Evolutionary conservation across 2,888 invertebrate genomes (phyloP).

Genomic region (Hirtodrosophila confusa): DNA sequence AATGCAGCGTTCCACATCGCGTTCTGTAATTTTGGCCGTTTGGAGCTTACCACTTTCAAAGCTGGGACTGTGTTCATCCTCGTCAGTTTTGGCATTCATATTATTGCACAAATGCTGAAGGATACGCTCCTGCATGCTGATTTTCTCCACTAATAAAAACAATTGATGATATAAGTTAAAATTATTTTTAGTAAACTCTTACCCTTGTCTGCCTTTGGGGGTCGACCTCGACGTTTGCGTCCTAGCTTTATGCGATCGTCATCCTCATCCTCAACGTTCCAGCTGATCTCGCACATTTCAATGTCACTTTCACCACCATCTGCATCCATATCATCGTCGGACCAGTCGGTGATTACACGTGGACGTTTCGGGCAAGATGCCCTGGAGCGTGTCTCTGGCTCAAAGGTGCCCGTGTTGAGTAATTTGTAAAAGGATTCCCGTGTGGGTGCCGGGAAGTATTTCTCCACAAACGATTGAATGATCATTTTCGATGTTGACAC

Average conservation of each 20-base stretch:
- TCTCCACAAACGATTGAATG: slow-evolving; percentile 97
- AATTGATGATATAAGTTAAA: too few relatives aligned
- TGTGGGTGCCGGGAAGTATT: slow-evolving; percentile 99
- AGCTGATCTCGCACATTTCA: slow-evolving; percentile 23
- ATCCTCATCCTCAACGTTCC: slow-evolving; percentile 36
- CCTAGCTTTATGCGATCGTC: slow-evolving; percentile 41
- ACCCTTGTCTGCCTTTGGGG: slow-evolving; percentile 77
- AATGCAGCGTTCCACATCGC: slow-evolving; percentile 94
- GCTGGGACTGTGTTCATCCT: slow-evolving; percentile 85
- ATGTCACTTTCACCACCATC: slow-evolving; percentile 83
- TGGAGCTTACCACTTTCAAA: slow-evolving; percentile 85
- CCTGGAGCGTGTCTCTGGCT: slow-evolving; percentile 37
- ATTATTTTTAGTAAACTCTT: neutral
- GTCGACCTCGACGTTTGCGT: slow-evolving; percentile 59
- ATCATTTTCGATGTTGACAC: slow-evolving; percentile 97
- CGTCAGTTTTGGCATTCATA: slow-evolving; percentile 85
- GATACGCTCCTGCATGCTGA: slow-evolving; percentile 67
- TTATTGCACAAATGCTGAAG: slow-evolving; percentile 45
- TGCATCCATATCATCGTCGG: slow-evolving; percentile 61
- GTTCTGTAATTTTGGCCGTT: slow-evolving; percentile 32
- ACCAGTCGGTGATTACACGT: slow-evolving; percentile 41
- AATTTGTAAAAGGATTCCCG: slow-evolving; percentile 91
- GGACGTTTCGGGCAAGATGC: slow-evolving; percentile 35
- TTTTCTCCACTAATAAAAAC: slow-evolving; percentile 46
- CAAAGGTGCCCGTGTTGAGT: slow-evolving; percentile 82